Evolutionary conservation across 2,888 invertebrate species (phyloP).

Genomic region (Loripinus fragilis): DNA sequence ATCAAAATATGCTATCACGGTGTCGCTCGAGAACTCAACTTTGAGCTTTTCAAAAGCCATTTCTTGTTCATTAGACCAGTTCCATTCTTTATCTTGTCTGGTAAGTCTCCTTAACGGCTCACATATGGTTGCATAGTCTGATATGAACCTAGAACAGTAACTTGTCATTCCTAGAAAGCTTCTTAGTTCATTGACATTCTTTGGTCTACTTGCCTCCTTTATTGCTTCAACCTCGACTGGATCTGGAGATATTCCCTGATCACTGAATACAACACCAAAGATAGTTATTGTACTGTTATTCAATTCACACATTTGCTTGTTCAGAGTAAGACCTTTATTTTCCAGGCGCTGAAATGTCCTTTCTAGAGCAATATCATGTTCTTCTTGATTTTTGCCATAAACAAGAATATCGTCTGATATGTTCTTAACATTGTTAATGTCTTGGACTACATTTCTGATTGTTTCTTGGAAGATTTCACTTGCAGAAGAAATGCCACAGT

Average conservation of each 20-base stretch:
- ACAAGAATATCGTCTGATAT: conserved; percentile 82
- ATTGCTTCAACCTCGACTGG: conserved; percentile 59
- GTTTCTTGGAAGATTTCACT: conserved; percentile 83
- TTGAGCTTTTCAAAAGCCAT: conserved; percentile 54
- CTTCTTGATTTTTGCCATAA: conserved; percentile 67
- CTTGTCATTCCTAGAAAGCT: conserved; percentile 67
- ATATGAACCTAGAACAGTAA: conserved; percentile 66
- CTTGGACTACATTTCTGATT: conserved; percentile 77
- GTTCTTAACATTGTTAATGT: conserved; percentile 78
- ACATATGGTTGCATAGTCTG: conserved; percentile 56
- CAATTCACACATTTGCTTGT: conserved; percentile 74
- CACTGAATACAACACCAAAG: conserved; percentile 47
- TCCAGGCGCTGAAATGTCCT: conserved; percentile 59
- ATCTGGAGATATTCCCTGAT: conserved; percentile 53
- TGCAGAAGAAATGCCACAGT: conserved; percentile 78
- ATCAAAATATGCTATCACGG: conserved; percentile 43
- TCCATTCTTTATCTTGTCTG: conserved; percentile 50
- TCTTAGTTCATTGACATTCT: conserved; percentile 56
- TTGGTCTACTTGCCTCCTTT: conserved; percentile 47
- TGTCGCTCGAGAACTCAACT: conserved; percentile 45
- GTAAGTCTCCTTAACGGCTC: conserved; percentile 65
- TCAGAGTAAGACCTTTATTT: conserved; percentile 59
- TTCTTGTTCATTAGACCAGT: conserved; percentile 56
- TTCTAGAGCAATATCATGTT: conserved; percentile 74
- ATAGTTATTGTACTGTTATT: conserved; percentile 49